Evolutionary conservation across 2,888 invertebrate genomes (phyloP).

Genomic region (Hartigia nigra): DNA sequence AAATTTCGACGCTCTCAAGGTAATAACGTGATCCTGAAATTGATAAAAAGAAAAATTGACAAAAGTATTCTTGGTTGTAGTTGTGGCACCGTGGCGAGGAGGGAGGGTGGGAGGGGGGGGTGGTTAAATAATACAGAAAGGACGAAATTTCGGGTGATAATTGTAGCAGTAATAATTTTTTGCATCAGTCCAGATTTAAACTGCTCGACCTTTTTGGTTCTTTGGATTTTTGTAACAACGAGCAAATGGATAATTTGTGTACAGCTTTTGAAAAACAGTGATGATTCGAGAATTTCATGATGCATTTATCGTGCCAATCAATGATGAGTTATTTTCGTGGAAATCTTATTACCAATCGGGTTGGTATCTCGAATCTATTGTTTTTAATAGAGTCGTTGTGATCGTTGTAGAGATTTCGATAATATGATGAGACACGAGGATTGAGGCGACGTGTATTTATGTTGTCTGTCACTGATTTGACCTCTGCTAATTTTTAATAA

Average conservation of each 20-base stretch:
- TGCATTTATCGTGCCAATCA: not conserved
- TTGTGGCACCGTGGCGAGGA: too few species aligned
- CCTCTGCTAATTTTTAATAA: not conserved
- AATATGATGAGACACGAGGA: not conserved
- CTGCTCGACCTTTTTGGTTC: not conserved
- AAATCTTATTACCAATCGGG: not conserved
- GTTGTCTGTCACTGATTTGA: not conserved
- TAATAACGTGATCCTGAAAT: conserved; percentile 11
- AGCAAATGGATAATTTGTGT: too few species aligned
- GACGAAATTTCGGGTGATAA: too few species aligned
- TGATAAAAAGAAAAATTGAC: not conserved
- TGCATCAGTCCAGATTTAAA: too few species aligned
- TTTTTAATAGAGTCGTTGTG: not conserved
- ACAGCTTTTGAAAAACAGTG: not conserved
- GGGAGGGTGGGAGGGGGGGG: too few species aligned
- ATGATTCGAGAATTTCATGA: not conserved
- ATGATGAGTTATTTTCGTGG: not conserved
- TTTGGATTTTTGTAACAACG: not conserved
- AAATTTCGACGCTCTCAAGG: conserved; percentile 9
- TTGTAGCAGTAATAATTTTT: not conserved
- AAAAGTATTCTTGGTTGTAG: not conserved
- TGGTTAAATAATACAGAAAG: not conserved
- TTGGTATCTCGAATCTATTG: not conserved
- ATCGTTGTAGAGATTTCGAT: not conserved
- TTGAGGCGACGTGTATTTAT: not conserved